Conservation (phyloP, 1,140 invertebrate genomes). For the Zaprionus africanus region DNA sequence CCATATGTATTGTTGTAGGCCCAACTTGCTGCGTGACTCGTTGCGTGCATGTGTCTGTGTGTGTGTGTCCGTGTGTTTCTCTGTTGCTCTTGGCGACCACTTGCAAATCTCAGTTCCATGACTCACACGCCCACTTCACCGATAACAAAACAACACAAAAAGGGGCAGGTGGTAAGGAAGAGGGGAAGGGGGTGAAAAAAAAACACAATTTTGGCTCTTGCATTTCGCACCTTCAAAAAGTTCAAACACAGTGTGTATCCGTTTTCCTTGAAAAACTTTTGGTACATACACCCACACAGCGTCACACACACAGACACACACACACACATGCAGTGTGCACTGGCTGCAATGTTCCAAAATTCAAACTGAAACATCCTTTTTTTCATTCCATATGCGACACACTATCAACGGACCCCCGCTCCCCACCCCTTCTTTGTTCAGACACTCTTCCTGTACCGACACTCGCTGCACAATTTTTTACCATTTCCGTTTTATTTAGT, state of each 20-base stretch:
- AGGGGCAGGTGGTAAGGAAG: neutral
- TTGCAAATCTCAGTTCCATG: constrained; percentile 36
- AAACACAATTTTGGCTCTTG: constrained; percentile 38
- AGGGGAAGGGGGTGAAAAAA: neutral
- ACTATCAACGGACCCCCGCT: neutral
- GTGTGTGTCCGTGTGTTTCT: constrained; percentile 12
- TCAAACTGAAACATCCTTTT: constrained; percentile 45
- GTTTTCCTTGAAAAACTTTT: constrained; percentile 80
- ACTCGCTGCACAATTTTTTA: constrained; percentile 8
- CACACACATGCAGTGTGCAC: constrained; percentile 45
- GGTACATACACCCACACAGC: constrained; percentile 44
- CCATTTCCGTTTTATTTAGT: constrained; percentile 18
- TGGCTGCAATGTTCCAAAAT: constrained; percentile 52
- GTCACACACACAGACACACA: constrained; percentile 29
- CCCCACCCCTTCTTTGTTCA: neutral
- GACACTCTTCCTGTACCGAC: neutral
- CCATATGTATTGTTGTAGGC: constrained; percentile 41
- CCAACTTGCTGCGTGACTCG: neutral
- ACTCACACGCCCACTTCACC: constrained; percentile 42
- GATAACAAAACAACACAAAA: constrained; percentile 33
- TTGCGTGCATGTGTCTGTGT: neutral
- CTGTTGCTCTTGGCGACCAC: constrained; percentile 47
- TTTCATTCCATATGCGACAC: constrained; percentile 56
- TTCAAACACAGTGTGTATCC: constrained; percentile 78
- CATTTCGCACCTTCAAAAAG: constrained; percentile 73